Base-by-base conservation (phyloP, 2,797 vertebrate genomes). In the Hydrolagus colliei region DNA sequence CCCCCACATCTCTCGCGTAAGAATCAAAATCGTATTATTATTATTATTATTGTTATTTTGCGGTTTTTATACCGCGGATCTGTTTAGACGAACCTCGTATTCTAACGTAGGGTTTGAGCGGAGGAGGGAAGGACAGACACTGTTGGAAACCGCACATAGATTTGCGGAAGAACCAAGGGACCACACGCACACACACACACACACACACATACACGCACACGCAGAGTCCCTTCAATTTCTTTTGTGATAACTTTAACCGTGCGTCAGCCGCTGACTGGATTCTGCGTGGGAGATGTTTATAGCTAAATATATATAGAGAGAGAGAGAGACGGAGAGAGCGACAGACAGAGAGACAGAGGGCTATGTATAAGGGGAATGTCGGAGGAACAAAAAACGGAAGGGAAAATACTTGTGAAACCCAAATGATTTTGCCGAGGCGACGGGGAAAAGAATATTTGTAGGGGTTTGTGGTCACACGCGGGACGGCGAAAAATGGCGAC, bases 71-170 rank as follows among this genome's bases (percentile, higher is more conserved):
- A 84, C 79, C 68, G 79, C 79, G 71, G 68, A 84, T 84, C 35
- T 84, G 68, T 84, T 84, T 84, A 84, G 79, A 84, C 71, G 79
- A 84, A 84, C 79, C 20, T 84, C 62, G 71, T 84, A 84, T 84
- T 52, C 18, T 68, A 67, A 84, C 35, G 68, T 71, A 84, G 68
- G 79, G 79, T 68, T 84, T 84, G 63, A 71, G 79, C 68, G 41
- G 68, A 52, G 41, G 5, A 5, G 5, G 5, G 41, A 52, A 52
- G n/a, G n/a, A n/a, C n/a, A n/a, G n/a, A n/a, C n/a, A n/a, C n/a
- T n/a, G n/a, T n/a, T n/a, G n/a, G n/a, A n/a, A 84, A 32, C 68
- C 71, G 62, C 68, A 67, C 32, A 10, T 71, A 84, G 79, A 84
- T 67, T 84, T 71, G 63, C 71, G 62, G 79, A 68, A 84, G 79